Conservation (phyloP, 2,113 vertebrate genomes). For the Myotis brandtii region DNA sequence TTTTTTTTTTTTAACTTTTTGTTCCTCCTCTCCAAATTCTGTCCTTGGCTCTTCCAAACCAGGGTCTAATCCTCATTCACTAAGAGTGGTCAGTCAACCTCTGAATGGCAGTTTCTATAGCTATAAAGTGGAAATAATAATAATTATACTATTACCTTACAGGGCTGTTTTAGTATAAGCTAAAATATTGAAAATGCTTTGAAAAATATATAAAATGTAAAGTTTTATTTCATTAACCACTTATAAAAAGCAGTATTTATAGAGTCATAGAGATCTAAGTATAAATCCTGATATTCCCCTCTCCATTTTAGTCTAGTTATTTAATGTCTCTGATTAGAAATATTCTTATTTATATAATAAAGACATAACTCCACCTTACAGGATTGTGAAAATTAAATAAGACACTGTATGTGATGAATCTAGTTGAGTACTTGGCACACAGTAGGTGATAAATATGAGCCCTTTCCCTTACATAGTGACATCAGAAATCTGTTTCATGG, state of each 20-base stretch:
- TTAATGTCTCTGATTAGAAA: neutral
- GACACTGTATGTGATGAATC: neutral
- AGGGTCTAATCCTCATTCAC: neutral
- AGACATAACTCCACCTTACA: neutral
- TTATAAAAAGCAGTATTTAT: neutral
- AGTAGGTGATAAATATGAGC: neutral
- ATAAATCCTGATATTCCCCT: neutral
- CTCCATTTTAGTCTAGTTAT: neutral
- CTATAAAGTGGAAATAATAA: neutral
- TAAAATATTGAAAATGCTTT: neutral
- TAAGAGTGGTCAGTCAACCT: neutral
- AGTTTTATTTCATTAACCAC: neutral
- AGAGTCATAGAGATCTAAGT: neutral
- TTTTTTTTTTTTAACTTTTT: neutral
- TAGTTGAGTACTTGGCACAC: neutral
- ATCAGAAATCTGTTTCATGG: neutral
- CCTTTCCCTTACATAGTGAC: neutral
- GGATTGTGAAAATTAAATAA: conserved; percentile 1
- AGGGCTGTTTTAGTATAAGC: neutral
- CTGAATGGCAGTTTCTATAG: neutral
- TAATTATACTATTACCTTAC: neutral
- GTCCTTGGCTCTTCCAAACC: neutral
- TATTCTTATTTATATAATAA: conserved; percentile 36
- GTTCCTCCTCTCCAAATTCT: neutral
- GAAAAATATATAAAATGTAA: neutral